These are phyloP conservation scores for Mus pahari DNA, from an alignment of 2,113 vertebrate species.

Conservation along the genomic window DNA sequence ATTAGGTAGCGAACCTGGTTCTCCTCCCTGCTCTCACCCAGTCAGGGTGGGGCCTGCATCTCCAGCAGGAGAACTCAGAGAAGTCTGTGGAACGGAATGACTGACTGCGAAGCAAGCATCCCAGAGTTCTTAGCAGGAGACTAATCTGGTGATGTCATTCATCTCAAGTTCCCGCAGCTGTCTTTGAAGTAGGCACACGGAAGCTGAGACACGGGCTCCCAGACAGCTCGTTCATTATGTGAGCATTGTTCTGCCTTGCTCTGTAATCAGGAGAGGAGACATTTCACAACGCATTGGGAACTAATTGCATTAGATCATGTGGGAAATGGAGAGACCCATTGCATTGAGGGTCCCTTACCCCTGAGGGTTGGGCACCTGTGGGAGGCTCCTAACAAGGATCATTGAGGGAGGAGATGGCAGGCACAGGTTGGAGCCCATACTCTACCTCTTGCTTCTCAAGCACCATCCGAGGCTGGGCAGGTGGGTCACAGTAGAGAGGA, in stretches of 20 bases:
- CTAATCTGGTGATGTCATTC: background rate
- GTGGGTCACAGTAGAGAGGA: background rate
- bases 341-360: background rate
- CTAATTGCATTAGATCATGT: background rate
- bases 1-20: background rate
- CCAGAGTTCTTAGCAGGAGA: no score
- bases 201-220: background rate
- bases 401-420: background rate
- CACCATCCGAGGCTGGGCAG: rapidly evolving
- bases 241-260: background rate
- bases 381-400: background rate
- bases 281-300: background rate
- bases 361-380: background rate
- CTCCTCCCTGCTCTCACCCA: background rate
- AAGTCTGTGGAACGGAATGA: rapidly evolving
- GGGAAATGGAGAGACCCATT: background rate
- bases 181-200: background rate
- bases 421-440: rapidly evolving
- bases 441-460: background rate
- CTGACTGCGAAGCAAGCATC: background rate
- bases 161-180: background rate
- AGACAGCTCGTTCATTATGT: background rate
- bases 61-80: background rate
- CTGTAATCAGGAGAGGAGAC: background rate
- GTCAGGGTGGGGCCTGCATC: background rate